phyloP scores from a whole-genome alignment of 2,888 invertebrate species.

The Nowickia ferox region DNA sequence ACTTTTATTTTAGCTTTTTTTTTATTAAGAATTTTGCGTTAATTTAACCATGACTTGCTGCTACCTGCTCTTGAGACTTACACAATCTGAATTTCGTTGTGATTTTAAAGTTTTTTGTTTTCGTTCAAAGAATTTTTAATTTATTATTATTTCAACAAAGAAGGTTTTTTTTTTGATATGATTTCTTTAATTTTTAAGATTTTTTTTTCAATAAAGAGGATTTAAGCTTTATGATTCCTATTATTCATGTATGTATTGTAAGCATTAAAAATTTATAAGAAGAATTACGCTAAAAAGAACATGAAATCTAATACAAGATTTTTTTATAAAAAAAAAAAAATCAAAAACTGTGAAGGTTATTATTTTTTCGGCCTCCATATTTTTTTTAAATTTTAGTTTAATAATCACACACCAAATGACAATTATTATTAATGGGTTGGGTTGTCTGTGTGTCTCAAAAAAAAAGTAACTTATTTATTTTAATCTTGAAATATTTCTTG shows the following conservation, averaged over 20 bases:
- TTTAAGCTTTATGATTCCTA: constrained; percentile 39
- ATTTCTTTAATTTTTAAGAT: not conserved
- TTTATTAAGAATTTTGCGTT: not conserved
- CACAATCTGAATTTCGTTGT: not conserved
- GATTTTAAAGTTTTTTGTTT: not conserved
- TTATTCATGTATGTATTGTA: constrained; percentile 1
- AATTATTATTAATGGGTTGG: not conserved
- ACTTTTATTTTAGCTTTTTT: too few species aligned
- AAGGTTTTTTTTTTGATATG: constrained; percentile 1
- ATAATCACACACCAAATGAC: constrained; percentile 2
- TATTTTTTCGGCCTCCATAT: too few species aligned
- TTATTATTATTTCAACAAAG: not conserved
- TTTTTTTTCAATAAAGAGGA: constrained; percentile 13
- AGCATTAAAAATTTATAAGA: not conserved
- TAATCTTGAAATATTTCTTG: constrained; percentile 40
- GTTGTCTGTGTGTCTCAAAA: not conserved
- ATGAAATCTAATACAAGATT: not conserved
- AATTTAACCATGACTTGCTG: not conserved
- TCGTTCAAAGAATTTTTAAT: not conserved
- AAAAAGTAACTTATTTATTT: not conserved
- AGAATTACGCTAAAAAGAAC: not conserved
- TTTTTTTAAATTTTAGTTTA: not conserved
- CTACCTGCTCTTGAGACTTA: constrained; percentile 15
- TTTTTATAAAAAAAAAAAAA: constrained; percentile 6
- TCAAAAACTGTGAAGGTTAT: not conserved